Percentiles rank a stretch among this genome's conserved stretches.
Conservation (phyloP, 1,140 invertebrate species). For the Drosophila truncata region DNA sequence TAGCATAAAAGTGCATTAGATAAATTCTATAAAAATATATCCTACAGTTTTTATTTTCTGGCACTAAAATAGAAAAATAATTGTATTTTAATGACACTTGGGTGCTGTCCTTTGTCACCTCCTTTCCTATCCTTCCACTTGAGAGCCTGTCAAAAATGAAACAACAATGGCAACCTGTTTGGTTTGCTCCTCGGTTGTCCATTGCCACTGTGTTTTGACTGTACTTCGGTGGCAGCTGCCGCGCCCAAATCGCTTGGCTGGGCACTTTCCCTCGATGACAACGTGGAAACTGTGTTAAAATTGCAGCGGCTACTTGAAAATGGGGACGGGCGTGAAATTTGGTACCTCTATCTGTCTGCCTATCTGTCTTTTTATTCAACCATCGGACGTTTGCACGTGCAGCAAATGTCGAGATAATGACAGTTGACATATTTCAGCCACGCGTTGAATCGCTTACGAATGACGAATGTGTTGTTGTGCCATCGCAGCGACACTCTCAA, state of each 20-base stretch:
- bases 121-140: neutral
- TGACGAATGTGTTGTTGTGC: conserved; percentile 82
- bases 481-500: conserved; percentile 74
- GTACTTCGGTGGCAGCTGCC: conserved; percentile 42
- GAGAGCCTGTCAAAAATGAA: neutral
- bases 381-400: conserved; percentile 21
- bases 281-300: conserved; percentile 26
- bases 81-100: neutral
- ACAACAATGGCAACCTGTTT: conserved; percentile 3
- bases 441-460: conserved; percentile 63
- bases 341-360: conserved; percentile 2
- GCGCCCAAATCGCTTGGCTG: conserved; percentile 10
- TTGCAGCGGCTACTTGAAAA: conserved; percentile 51
- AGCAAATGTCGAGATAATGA: conserved; percentile 64
- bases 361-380: conserved; percentile 15
- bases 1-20: neutral
- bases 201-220: conserved; percentile 25
- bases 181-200: neutral
- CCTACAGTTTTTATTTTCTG: neutral
- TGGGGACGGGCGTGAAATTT: conserved; percentile 46
- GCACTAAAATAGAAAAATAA: neutral
- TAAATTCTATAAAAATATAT: no score
- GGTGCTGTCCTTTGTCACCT: neutral
- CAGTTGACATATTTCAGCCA: conserved; percentile 69
- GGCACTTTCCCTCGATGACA: conserved; percentile 42